Conservation (phyloP, 2,113 vertebrate genomes). For the Heterotis niloticus region DNA sequence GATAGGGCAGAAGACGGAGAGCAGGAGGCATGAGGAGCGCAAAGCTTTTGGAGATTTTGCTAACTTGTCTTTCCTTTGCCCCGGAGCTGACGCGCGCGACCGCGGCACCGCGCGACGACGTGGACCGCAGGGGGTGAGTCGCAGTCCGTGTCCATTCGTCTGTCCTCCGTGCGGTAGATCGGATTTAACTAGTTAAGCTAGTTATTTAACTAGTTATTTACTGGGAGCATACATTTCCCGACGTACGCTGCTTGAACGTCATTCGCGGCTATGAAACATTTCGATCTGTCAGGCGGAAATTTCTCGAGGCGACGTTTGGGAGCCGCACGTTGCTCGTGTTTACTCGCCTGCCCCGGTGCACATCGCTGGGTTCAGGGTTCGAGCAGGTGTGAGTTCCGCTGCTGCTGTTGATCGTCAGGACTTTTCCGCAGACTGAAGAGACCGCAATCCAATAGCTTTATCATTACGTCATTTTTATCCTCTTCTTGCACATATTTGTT, state of each 20-base stretch:
- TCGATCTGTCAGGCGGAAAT: too few relatives aligned
- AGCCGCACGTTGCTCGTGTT: too few relatives aligned
- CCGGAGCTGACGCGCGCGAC: constrained; percentile 50
- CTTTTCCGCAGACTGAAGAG: too few relatives aligned
- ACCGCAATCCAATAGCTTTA: too few relatives aligned
- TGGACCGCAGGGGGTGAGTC: constrained; percentile 56
- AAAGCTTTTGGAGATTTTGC: constrained; percentile 52
- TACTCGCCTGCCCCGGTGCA: too few relatives aligned
- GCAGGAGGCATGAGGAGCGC: constrained; percentile 56
- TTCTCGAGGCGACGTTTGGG: too few relatives aligned
- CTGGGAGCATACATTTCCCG: background rate
- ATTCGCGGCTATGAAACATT: too few relatives aligned
- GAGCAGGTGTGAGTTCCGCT: too few relatives aligned
- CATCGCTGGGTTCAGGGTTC: too few relatives aligned
- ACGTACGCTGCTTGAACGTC: background rate
- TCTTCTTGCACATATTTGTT: too few relatives aligned
- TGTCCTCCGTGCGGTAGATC: background rate
- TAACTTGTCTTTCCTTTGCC: constrained; percentile 53
- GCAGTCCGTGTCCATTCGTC: background rate
- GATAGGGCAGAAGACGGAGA: constrained; percentile 34
- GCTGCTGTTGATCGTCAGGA: too few relatives aligned
- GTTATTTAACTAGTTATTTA: background rate
- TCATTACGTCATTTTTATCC: too few relatives aligned
- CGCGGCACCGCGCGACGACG: constrained; percentile 48
- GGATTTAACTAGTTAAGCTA: background rate